Evolutionary conservation across 2,888 invertebrate genomes (phyloP), one percentile per base, ranked within the genome.

Genomic region (Athrips mouffetella): DNA sequence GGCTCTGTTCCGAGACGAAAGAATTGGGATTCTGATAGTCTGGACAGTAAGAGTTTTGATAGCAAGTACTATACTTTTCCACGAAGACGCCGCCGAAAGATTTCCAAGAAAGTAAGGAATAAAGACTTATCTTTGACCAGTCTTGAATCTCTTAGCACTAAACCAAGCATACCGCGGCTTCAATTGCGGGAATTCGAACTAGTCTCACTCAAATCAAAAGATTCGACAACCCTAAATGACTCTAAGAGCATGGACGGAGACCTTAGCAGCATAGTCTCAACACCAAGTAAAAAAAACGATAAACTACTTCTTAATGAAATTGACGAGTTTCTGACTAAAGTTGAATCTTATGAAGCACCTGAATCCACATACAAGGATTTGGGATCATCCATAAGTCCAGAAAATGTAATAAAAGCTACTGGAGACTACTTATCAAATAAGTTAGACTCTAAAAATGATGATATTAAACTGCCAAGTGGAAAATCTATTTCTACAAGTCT

Each of bases 201-300:
- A 16, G 49, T 40, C 7, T 48, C 50, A 15, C n/a, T 37, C 2
- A 31, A 57, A 39, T 47, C 39, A 25, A 66, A 63, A 50, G 50
- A 47, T 13, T 29, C 44, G 15, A 58, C 60, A 29, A 33, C 41
- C 23, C 51, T 65, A 49, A 61, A 77, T 71, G 80, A 82, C 51
- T 63, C 73, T 47, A 68, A 60, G 62, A 87, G 80, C 54, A 89
- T 89, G 89, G 89, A 88, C 54, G 87, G 84, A 16, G 86, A 89
- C 52, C 70, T 86, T 21, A 89, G 87, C 55, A 86, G 85, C 57
- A 85, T 85, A 56, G 75, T 80, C 1, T 85, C 84, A 42, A 83
- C 88, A 39, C 87, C 89, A 6, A 83, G 73, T 59, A 88, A 87
- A 60, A 83, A 80, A 46, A 81, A 80, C 55, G 89, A 89, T 50